Base-by-base conservation (phyloP, 2,797 vertebrate species). In the Anisognathus igniventris region DNA sequence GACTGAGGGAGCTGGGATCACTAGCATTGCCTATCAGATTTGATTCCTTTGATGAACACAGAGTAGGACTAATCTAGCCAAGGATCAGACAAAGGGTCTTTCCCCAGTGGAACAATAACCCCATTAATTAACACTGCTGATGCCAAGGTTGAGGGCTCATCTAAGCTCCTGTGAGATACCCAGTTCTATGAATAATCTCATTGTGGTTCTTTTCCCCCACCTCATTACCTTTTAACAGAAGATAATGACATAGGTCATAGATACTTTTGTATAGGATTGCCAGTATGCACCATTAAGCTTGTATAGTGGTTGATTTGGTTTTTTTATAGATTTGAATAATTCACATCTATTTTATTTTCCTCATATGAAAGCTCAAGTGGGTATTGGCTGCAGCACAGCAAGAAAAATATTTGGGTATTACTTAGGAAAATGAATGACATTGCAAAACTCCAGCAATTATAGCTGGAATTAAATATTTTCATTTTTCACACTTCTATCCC, bases 401-500 rank as follows among this genome's bases (percentile, higher is more conserved):
- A 57, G 54, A 71, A 94, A 91, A 91, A 39, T 44, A 37, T 72
- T 82, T 83, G 71, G 35, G 8, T 95, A 33, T 86, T 94, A 66
- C 58, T 93, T 79, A 31, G 21, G 64, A 90, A 97, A 95, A 95
- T 47, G 8, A 93, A 76, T 51, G 37, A 81, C 39, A 31, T 19
- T 93, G 91, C 67, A 95, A 96, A 97, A 88, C 21, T 94, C 66
- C 74, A 75, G 31, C 53, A 93, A 88, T 95, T 89, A 80, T 50
- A 87, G 73, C 27, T 82, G 86, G 86, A 95, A 96, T 53, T 12
- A 92, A 95, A 84, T 93, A 75, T 57, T 86, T 82, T 81, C 3
- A 24, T 15, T 92, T 58, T 75, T 27, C 57, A 72, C 28, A 11
- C 12, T 84, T 90, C 48, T 70, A 6, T 60, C 53, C 2, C 14